phyloP scores from a whole-genome alignment of 2,797 vertebrate genomes.

The Myotis myotis region DNA sequence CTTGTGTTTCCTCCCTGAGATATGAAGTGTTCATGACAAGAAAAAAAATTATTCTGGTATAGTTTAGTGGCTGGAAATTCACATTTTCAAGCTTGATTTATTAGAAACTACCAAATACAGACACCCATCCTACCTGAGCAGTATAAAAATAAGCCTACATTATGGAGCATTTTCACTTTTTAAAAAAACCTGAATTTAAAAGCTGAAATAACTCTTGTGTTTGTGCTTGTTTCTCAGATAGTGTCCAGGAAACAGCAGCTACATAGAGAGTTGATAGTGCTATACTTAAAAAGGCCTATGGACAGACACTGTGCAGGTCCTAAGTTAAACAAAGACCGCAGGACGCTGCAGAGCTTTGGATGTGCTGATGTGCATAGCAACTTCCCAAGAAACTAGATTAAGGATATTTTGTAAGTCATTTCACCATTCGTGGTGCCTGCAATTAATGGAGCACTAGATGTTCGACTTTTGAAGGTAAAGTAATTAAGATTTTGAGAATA shows the following conservation, averaged over 20 bases:
- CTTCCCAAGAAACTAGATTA: not conserved
- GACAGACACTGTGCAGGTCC: not conserved
- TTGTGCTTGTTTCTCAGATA: not conserved
- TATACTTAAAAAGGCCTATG: not conserved
- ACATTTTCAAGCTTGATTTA: not conserved
- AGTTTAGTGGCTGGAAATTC: not conserved
- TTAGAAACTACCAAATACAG: not conserved
- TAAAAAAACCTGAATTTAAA: not conserved
- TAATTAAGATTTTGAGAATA: not conserved
- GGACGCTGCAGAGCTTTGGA: not conserved
- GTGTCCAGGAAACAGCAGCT: not conserved
- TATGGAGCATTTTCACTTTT: not conserved
- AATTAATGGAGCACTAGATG: not conserved
- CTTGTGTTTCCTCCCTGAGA: not conserved
- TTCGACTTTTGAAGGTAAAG: not conserved
- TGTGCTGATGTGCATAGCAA: not conserved
- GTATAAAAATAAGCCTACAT: not conserved
- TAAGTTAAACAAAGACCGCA: not conserved
- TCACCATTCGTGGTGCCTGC: not conserved
- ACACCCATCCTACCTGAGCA: not conserved
- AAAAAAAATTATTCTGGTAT: not conserved
- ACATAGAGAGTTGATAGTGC: not conserved
- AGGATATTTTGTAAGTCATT: not conserved
- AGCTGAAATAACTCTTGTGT: not conserved
- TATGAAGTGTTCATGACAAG: not conserved